Evolutionary conservation across 2,888 invertebrate genomes (phyloP).

Genomic region (Heteromurus nitidus): DNA sequence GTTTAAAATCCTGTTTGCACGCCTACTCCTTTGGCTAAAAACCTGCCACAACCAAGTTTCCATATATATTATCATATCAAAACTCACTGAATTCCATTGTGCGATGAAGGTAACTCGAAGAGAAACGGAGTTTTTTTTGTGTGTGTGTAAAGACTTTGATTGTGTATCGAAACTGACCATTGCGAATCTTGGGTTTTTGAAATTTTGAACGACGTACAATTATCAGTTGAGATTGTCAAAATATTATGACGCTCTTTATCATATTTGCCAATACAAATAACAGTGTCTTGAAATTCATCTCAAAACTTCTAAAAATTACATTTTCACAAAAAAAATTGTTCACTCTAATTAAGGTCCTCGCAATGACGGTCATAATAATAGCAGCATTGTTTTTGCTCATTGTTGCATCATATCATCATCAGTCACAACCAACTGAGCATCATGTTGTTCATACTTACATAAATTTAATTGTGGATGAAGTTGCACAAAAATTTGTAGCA

Average conservation of each 20-base stretch:
- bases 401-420: slow-evolving; percentile 9
- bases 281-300: neutral
- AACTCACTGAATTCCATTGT: too few species aligned
- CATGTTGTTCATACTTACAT: neutral
- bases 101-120: neutral
- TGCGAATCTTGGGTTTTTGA: slow-evolving; percentile 19
- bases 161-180: slow-evolving; percentile 39
- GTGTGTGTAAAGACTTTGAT: neutral
- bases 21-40: slow-evolving; percentile 4
- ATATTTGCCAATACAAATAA: neutral
- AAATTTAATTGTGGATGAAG: neutral
- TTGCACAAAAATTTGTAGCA: too few species aligned
- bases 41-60: neutral
- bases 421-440: slow-evolving; percentile 14
- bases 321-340: neutral
- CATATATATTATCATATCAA: neutral
- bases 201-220: slow-evolving; percentile 25
- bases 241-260: slow-evolving; percentile 12
- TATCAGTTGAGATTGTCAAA: slow-evolving; percentile 7
- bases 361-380: neutral
- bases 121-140: slow-evolving; percentile 1
- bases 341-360: neutral
- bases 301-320: slow-evolving; percentile 10
- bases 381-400: neutral
- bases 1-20: slow-evolving; percentile 45